Evolutionary conservation across 1,140 invertebrate genomes (phyloP), one percentile per base, ranked within the genome.

Genomic region (Goniozus legneri): DNA sequence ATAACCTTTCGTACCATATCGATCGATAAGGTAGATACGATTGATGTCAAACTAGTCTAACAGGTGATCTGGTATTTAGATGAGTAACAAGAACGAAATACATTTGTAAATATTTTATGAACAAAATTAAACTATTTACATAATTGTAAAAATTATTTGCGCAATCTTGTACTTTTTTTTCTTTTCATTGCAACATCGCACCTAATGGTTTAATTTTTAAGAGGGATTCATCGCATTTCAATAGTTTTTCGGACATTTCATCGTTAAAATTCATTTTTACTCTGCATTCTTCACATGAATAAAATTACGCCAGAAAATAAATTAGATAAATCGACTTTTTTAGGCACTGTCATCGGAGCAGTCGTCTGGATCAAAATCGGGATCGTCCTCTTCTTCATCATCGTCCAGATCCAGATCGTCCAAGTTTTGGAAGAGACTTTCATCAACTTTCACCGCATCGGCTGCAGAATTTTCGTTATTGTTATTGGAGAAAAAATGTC

Each of bases 381-480:
- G 79, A 64, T 82, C 84, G 46, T 84, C 84, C 52, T 84, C 54
- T 43, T 83, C 81, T 62, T 84, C 79, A 16, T 87, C 87, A 50
- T 90, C 90, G 58, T 85, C 86, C 36, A 95, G 72, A 53, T 94
- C 92, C 22, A 95, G 76, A 69, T 95, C 91, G 56, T 93, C 91
- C 47, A 95, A 71, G 76, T 95, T 90, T 85, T 95, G 91, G 70
- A 96, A 96, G 4, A 97, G 72, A 35, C 90, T 90, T 76, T 97
- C 94, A 77, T 97, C 92, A 14, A 96, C 92, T 76, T 94, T 92
- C 2, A 96, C 90, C 52, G 83, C 81, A 74, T 92, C 92, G 60
- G 86, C 88, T 84, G 69, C 57, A 76, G 77, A 46, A 55, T n/a
- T n/a, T n/a, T n/a, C n/a, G n/a, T n/a, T n/a, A n/a, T n/a, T n/a